Evolutionary conservation across 1,140 invertebrate genomes (phyloP).

Genomic region (Drosophila melanica): DNA sequence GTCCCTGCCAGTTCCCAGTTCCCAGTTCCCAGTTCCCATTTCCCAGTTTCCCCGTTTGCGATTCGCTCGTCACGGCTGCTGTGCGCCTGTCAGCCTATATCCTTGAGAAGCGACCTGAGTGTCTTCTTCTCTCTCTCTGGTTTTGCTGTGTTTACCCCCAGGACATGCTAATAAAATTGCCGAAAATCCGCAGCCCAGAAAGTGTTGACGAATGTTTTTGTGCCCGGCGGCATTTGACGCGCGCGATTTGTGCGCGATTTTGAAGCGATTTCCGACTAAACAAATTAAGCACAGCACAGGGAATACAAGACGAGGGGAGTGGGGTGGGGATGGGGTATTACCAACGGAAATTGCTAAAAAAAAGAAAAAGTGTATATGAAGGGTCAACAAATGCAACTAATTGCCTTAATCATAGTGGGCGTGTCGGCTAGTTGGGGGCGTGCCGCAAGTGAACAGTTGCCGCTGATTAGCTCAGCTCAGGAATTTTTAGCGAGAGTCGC

Average conservation of each 20-base stretch:
- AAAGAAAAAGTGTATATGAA: too few relatives aligned
- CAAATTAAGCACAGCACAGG: conserved; percentile 75
- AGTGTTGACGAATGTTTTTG: conserved; percentile 57
- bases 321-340: too few relatives aligned
- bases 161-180: conserved; percentile 81
- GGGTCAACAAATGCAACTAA: conserved; percentile 34
- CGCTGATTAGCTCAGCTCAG: neutral
- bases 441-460: neutral
- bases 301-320: too few relatives aligned
- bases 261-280: conserved; percentile 62
- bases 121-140: conserved; percentile 1
- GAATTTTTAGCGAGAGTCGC: too few relatives aligned
- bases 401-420: conserved; percentile 8
- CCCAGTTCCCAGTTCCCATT: neutral
- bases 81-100: conserved; percentile 67
- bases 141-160: conserved; percentile 45
- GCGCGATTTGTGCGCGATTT: conserved; percentile 45
- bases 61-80: conserved; percentile 48
- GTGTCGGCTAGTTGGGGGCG: conserved; percentile 20
- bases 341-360: conserved; percentile 37
- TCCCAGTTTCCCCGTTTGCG: too few relatives aligned
- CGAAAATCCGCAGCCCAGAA: conserved; percentile 63
- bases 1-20: neutral
- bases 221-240: conserved; percentile 27
- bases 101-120: conserved; percentile 48